Conservation (phyloP, 2,888 invertebrate species). For the Sylvicola fuscatus region DNA sequence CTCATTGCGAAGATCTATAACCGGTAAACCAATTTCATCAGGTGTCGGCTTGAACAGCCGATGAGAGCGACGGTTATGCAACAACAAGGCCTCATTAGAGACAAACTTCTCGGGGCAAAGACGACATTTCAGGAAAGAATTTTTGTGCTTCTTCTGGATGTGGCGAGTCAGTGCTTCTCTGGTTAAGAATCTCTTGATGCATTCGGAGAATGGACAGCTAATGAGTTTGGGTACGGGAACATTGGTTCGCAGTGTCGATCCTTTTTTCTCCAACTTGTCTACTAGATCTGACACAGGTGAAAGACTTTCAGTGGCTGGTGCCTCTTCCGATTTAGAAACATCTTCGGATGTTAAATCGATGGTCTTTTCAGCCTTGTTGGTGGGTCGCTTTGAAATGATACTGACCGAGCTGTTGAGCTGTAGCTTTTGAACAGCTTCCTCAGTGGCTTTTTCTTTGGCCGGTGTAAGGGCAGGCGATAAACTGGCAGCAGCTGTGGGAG, state of each 20-base stretch:
- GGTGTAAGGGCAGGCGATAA: slow-evolving; percentile 11
- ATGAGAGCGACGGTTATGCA: slow-evolving; percentile 42
- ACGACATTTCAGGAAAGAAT: slow-evolving; percentile 31
- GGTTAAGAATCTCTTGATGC: slow-evolving; percentile 27
- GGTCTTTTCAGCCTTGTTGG: not conserved
- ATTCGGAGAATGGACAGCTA: slow-evolving; percentile 18
- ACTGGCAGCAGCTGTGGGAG: too few species aligned
- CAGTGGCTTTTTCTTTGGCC: slow-evolving; percentile 23
- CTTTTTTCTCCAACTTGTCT: too few species aligned
- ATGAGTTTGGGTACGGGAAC: slow-evolving; percentile 5
- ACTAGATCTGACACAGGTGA: slow-evolving; percentile 15
- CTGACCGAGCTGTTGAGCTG: slow-evolving; percentile 39
- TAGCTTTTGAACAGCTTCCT: slow-evolving; percentile 22
- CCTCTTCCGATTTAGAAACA: not conserved
- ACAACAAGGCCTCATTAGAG: slow-evolving; percentile 31
- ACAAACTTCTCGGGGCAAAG: slow-evolving; percentile 54
- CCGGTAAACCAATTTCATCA: slow-evolving; percentile 47
- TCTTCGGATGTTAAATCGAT: slow-evolving; percentile 5
- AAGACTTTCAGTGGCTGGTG: slow-evolving; percentile 18
- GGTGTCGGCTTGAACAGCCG: slow-evolving; percentile 28
- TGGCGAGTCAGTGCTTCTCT: slow-evolving; percentile 28
- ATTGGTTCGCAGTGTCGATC: too few species aligned
- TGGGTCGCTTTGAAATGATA: slow-evolving; percentile 29
- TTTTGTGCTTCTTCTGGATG: slow-evolving; percentile 14
- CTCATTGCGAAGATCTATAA: slow-evolving; percentile 49